Evolutionary conservation across 2,797 vertebrate species (phyloP), one percentile per base, ranked within the genome.

Genomic region (Catharus ustulatus): DNA sequence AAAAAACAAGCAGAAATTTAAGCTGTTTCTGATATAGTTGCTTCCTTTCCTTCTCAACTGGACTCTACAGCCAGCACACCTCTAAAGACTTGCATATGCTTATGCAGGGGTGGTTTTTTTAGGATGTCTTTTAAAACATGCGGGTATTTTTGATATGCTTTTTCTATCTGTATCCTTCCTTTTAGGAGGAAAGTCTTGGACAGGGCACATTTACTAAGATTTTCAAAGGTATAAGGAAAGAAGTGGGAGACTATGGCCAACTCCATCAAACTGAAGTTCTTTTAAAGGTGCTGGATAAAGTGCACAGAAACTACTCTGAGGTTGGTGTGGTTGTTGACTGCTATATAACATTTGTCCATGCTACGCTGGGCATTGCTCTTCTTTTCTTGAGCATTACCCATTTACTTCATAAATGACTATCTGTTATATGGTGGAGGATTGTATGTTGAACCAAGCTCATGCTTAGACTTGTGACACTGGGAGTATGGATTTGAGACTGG

Each of bases 201-300:
- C 99, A 99, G 97, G 99, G 99, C 48, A 99, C 99, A 0, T 99
- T 99, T 95, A 99, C 99, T 27, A 99, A 99, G 98, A 99, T 99
- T 95, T 99, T 99, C 97, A 98, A 98, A 90, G 99, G 99, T 26
- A 30, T 99, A 85, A 98, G 98, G 89, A 98, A 98, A 87, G 99
- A 99, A 98, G 95, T 98, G 55, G 98, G 99, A 89, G 99, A 99
- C 96, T 99, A 99, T n/a, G 98, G 98, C 51, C 98, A 99, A 72
- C 90, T 99, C 7, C 98, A 99, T 92, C 97, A 99, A 97, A 99
- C 99, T 32, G 98, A 99, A 42, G 99, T 99, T 57, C 98, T 99
- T 38, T 95, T 99, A 83, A 99, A 99, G 95, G 98, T 99, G 91
- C 97, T 99, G 95, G 99, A 99, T 95, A 99, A 99, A 97, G 97